Evolutionary conservation across 2,888 invertebrate species (phyloP).

Genomic region (Troglohyphantes excavatus): DNA sequence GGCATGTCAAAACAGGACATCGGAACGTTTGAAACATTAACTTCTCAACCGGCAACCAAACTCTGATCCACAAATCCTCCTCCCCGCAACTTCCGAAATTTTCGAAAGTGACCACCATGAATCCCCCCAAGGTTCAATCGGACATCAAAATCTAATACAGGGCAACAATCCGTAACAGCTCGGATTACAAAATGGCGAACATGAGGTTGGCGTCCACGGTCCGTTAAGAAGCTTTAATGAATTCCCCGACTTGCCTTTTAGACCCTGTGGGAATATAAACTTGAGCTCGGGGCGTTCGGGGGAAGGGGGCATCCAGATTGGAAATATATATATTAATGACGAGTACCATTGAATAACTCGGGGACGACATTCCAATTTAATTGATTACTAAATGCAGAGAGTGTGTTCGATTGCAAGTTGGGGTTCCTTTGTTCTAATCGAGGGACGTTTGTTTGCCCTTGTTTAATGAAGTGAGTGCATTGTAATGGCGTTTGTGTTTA

Average conservation of each 20-base stretch:
- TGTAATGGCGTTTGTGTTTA: background rate
- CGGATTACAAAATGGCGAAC: slow-evolving; percentile 26
- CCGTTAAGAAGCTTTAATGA: slow-evolving; percentile 31
- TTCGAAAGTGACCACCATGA: background rate
- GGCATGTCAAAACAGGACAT: background rate
- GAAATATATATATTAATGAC: slow-evolving; percentile 14
- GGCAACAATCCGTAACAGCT: slow-evolving; percentile 8
- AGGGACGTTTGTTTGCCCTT: slow-evolving; percentile 7
- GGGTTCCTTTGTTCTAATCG: slow-evolving; percentile 12
- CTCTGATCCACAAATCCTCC: background rate
- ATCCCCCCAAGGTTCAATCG: slow-evolving; percentile 7
- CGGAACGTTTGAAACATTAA: background rate
- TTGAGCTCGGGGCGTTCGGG: background rate
- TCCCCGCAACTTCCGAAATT: background rate
- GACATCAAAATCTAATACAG: slow-evolving; percentile 4
- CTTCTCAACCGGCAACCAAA: background rate
- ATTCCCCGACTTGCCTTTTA: slow-evolving; percentile 21
- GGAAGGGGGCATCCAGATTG: background rate
- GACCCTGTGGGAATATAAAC: background rate
- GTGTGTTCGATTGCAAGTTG: background rate
- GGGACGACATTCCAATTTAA: slow-evolving; percentile 12
- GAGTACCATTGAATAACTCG: background rate
- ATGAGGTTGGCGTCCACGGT: background rate
- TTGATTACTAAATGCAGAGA: slow-evolving; percentile 13
- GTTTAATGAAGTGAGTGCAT: background rate